Base-by-base conservation (phyloP, 2,888 invertebrate genomes). In the Thereva nobilitata region DNA sequence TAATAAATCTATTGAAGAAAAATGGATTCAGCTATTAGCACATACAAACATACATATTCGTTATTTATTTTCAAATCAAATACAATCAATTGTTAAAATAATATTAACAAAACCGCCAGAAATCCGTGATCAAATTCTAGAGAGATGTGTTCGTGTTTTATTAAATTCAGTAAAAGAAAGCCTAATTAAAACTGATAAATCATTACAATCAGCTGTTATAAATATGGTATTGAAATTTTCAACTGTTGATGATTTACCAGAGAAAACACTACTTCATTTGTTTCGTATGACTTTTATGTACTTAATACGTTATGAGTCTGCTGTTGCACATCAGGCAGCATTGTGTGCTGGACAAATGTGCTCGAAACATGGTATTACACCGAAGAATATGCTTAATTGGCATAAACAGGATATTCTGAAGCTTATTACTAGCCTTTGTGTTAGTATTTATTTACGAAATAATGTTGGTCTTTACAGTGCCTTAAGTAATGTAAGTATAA, bases 331-430 rank as follows among this genome's bases (percentile, higher is more conserved):
- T 49, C 79, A 80, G 67, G 79, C 81, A 0, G 74, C 77, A 0
- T 71, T 79, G 8, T 74, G 75, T 41, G 77, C 76, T 0, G 75
- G 73, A 1, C 77, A 79, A 69, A 75, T 81, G 72, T 80, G 80
- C 12, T 74, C 74, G 1, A 71, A 71, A n/a, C 75, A 77, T 54
- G 72, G 73, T 1, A 70, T 78, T 5, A 75, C 77, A 56, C 76
- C 80, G 1, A 74, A 76, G 1, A 76, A 78, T 2, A 68, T 81
- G 5, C 78, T 80, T 74, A 77, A 79, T 68, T 81, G 80, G 79
- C 79, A 81, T 64, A 80, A 79, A 41, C 73, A 77, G 0, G 78
- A 79, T 71, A 77, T 79, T 1, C 68, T 80, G 4, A 76, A 70
- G 5, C 55, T 80, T 55, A 74, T 79, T 7, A 75, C 79, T 0